phyloP scores from a whole-genome alignment of 2,113 vertebrate species.

The Cryptotis parvus region DNA sequence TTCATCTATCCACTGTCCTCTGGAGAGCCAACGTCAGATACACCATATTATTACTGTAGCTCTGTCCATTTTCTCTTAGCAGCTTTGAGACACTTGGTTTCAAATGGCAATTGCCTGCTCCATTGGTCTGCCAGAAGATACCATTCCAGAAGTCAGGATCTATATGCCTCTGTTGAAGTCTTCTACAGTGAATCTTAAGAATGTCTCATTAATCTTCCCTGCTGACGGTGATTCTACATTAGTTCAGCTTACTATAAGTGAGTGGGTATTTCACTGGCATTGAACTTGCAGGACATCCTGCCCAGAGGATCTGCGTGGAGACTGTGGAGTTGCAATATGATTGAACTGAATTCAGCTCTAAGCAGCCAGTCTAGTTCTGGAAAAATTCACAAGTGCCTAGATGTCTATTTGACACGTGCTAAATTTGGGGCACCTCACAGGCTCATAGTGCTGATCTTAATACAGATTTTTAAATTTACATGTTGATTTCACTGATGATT shows the following conservation, averaged over 20 bases:
- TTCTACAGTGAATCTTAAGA: not conserved
- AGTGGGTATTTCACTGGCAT: not conserved
- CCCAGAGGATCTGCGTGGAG: not conserved
- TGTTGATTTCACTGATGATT: not conserved
- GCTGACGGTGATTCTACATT: not conserved
- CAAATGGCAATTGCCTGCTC: constrained; percentile 46
- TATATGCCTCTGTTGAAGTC: constrained; percentile 31
- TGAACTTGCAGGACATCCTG: not conserved
- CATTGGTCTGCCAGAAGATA: not conserved
- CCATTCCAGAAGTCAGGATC: not conserved
- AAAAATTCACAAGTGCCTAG: not conserved
- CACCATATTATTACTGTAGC: not conserved
- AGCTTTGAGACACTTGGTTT: not conserved
- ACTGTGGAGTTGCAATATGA: not conserved
- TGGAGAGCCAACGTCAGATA: not conserved
- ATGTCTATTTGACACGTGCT: not conserved
- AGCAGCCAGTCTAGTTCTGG: not conserved
- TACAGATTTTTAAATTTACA: not conserved
- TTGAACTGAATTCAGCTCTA: constrained; percentile 37
- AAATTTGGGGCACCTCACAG: not conserved
- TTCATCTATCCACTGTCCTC: not conserved
- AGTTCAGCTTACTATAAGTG: not conserved
- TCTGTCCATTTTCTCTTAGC: constrained; percentile 50
- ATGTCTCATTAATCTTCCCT: not conserved
- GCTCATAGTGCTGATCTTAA: not conserved